Percentiles rank a stretch among this genome's conserved stretches.
Conservation (phyloP, 2,113 vertebrate genomes). For the Channa maculata region DNA sequence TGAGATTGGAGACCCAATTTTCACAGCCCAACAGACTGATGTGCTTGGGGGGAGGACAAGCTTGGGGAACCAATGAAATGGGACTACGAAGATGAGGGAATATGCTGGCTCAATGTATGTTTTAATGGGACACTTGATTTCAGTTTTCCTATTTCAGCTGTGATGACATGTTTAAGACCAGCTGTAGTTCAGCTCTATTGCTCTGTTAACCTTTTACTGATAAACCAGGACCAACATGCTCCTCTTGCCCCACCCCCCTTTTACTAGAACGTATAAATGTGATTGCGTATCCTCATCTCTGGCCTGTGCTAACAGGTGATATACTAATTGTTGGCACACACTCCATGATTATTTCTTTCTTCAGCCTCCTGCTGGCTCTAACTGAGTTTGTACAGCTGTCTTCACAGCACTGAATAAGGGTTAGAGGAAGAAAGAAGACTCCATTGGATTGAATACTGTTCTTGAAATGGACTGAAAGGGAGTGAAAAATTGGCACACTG, state of each 20-base stretch:
- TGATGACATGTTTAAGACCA: conserved; percentile 57
- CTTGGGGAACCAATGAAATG: conserved; percentile 57
- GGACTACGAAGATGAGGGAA: conserved; percentile 67
- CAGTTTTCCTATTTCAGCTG: conserved; percentile 56
- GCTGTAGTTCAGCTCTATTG: conserved; percentile 29
- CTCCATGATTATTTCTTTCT: conserved; percentile 28
- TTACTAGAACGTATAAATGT: conserved; percentile 4
- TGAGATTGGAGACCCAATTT: conserved; percentile 81
- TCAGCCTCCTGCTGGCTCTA: conserved; percentile 15
- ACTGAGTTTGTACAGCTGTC: conserved; percentile 48
- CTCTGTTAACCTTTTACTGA: conserved; percentile 37
- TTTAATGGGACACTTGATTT: conserved; percentile 77
- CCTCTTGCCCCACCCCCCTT: not conserved
- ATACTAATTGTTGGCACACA: conserved; percentile 19
- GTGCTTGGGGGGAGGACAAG: conserved; percentile 64
- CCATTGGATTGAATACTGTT: conserved; percentile 19
- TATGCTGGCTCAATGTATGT: conserved; percentile 67
- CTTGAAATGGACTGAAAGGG: conserved; percentile 25
- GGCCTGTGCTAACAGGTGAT: conserved; percentile 5
- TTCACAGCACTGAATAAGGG: conserved; percentile 25
- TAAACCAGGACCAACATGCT: conserved; percentile 16
- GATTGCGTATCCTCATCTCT: conserved; percentile 11
- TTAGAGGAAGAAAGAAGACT: conserved; percentile 15
- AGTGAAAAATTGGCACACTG: conserved; percentile 29
- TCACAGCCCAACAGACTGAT: conserved; percentile 74